phyloP scores from a whole-genome alignment of 53 echinoderm and acorn worm genomes.

The Echinarachnius parma region DNA sequence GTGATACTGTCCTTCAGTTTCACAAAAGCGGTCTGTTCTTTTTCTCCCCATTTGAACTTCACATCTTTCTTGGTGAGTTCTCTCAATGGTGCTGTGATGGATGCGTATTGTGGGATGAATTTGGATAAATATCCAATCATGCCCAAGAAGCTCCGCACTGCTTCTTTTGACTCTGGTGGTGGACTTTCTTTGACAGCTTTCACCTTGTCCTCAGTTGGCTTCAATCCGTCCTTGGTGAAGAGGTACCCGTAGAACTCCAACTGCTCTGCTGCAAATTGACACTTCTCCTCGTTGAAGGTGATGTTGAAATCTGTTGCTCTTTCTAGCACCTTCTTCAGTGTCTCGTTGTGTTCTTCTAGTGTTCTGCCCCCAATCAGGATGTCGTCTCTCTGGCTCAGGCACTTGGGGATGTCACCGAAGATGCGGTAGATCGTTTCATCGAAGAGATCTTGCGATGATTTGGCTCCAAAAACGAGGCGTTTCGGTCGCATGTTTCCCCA shows the following conservation, averaged over 20 bases:
- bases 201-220: conserved; percentile 34
- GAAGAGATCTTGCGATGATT: conserved; percentile 43
- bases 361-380: conserved; percentile 51
- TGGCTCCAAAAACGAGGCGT: conserved; percentile 54
- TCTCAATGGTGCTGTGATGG: conserved; percentile 52
- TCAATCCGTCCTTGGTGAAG: conserved; percentile 32
- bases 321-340: conserved; percentile 24
- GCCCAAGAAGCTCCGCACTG: conserved; percentile 60
- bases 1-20: conserved; percentile 42
- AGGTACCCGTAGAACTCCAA: conserved; percentile 19
- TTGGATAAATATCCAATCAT: conserved; percentile 55
- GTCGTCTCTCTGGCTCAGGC: conserved; percentile 61
- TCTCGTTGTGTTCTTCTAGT: conserved; percentile 56
- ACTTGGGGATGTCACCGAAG: conserved; percentile 55
- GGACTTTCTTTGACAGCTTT: conserved; percentile 48
- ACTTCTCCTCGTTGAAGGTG: conserved; percentile 8
- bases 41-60: conserved; percentile 25
- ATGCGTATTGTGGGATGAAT: conserved; percentile 19
- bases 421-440: conserved; percentile 45
- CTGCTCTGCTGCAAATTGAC: conserved; percentile 22
- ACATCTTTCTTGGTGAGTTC: conserved; percentile 44
- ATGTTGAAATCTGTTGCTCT: conserved; percentile 29
- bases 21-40: conserved; percentile 8
- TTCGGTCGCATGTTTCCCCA: conserved; percentile 61
- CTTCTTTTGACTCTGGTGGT: conserved; percentile 42